These are phyloP conservation scores for Chironomus striatipennis DNA, from an alignment of 1,140 invertebrate species.

Conservation along the genomic window DNA sequence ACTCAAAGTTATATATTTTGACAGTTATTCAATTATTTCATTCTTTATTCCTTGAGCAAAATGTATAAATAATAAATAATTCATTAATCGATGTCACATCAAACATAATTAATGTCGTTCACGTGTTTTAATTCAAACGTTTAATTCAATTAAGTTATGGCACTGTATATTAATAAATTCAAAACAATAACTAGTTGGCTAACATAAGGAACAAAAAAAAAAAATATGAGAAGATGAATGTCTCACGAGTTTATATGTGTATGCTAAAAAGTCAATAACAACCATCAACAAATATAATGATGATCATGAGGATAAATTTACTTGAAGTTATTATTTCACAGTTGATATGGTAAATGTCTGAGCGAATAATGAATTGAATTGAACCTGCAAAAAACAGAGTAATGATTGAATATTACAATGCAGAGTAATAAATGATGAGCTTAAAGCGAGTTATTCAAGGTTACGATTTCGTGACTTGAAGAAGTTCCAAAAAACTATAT, in stretches of 20 bases:
- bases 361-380: too few relatives aligned
- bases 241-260: not conserved
- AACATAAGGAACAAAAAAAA: not conserved
- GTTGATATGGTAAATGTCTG: too few relatives aligned
- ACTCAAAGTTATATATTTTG: not conserved
- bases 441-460: not conserved
- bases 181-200: too few relatives aligned
- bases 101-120: constrained; percentile 9
- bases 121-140: not conserved
- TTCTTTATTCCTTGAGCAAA: not conserved
- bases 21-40: not conserved
- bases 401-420: not conserved
- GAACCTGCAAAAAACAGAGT: too few relatives aligned
- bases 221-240: not conserved
- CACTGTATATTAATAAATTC: too few relatives aligned
- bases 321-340: too few relatives aligned
- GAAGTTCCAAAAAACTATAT: constrained; percentile 2
- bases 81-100: constrained; percentile 8
- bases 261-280: not conserved
- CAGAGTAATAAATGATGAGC: constrained; percentile 12
- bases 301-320: not conserved
- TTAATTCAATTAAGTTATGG: not conserved
- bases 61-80: not conserved
- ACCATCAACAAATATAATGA: not conserved
- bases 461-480: constrained; percentile 1